phyloP scores from a whole-genome alignment of 1,140 invertebrate species.

The Hyles vespertilio region DNA sequence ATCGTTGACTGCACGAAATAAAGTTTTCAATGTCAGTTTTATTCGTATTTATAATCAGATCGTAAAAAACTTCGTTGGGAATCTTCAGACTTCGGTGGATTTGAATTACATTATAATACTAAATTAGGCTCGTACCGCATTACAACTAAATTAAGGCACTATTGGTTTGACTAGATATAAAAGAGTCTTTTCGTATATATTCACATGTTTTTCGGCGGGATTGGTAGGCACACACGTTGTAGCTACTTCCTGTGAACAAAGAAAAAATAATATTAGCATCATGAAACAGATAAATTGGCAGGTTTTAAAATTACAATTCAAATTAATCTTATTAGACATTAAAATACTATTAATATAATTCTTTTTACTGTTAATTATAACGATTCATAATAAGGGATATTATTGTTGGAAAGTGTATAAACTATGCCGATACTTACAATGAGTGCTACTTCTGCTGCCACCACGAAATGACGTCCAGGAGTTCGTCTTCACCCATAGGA shows the following conservation, averaged over 20 bases:
- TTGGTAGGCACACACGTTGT: constrained; percentile 40
- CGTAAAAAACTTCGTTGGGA: no score
- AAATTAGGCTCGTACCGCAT: not conserved
- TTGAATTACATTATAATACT: no score
- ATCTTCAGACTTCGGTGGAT: no score
- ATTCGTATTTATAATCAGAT: no score
- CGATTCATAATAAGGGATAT: not conserved
- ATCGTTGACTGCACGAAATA: no score
- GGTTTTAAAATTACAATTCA: no score
- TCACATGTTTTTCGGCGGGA: constrained; percentile 62
- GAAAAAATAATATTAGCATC: constrained; percentile 31
- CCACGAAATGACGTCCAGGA: constrained; percentile 89
- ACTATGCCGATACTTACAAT: constrained; percentile 44
- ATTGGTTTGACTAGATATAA: constrained; percentile 65
- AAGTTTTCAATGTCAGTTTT: no score
- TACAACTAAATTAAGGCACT: constrained; percentile 56
- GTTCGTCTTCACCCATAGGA: constrained; percentile 85
- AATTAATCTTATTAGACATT: no score
- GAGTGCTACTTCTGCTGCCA: constrained; percentile 81
- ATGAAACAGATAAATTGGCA: not conserved
- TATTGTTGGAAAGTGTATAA: not conserved
- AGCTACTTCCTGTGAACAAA: constrained; percentile 49
- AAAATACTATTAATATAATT: no score
- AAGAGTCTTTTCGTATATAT: constrained; percentile 62
- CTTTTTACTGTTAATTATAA: not conserved